Conservation (phyloP, 1,140 invertebrate species). For the Pachypeltis micranthus region DNA sequence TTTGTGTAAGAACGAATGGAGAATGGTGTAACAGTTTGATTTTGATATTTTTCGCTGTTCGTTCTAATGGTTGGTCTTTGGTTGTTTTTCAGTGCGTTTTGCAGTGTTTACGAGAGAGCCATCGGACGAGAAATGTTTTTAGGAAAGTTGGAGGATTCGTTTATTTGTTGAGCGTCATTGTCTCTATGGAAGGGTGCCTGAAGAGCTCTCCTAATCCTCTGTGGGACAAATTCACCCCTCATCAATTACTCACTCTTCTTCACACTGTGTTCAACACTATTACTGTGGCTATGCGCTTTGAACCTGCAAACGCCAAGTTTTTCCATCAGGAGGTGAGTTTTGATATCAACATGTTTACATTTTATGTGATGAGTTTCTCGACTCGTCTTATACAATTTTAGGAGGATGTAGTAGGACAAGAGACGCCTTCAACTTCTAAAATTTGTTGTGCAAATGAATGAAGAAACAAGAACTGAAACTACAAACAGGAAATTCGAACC, state of each 20-base stretch:
- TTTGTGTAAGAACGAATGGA: too few relatives aligned
- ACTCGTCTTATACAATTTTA: slow-evolving; percentile 4
- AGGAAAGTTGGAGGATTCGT: slow-evolving; percentile 93
- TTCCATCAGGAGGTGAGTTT: slow-evolving; percentile 80
- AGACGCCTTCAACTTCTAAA: too few relatives aligned
- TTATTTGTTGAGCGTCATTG: slow-evolving; percentile 90
- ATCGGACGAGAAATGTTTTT: slow-evolving; percentile 90
- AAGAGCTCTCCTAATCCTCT: slow-evolving; percentile 23
- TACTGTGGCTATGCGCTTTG: slow-evolving; percentile 94
- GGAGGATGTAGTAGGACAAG: too few relatives aligned
- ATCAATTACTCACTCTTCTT: slow-evolving; percentile 56
- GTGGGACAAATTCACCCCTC: slow-evolving; percentile 36
- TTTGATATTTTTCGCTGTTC: too few relatives aligned
- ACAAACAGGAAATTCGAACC: too few relatives aligned
- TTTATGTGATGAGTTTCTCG: slow-evolving; percentile 7
- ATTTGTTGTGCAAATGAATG: too few relatives aligned
- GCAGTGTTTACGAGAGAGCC: slow-evolving; percentile 81
- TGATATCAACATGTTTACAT: too few relatives aligned
- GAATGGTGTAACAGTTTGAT: too few relatives aligned
- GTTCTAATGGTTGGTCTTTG: too few relatives aligned
- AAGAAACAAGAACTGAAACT: too few relatives aligned
- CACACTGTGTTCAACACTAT: slow-evolving; percentile 90
- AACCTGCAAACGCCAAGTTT: slow-evolving; percentile 97
- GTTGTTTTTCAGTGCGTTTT: slow-evolving; percentile 52
- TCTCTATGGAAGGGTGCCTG: slow-evolving; percentile 80